Evolutionary conservation across 2,797 vertebrate genomes (phyloP).

Genomic region (Acipenser oxyrinchus): DNA sequence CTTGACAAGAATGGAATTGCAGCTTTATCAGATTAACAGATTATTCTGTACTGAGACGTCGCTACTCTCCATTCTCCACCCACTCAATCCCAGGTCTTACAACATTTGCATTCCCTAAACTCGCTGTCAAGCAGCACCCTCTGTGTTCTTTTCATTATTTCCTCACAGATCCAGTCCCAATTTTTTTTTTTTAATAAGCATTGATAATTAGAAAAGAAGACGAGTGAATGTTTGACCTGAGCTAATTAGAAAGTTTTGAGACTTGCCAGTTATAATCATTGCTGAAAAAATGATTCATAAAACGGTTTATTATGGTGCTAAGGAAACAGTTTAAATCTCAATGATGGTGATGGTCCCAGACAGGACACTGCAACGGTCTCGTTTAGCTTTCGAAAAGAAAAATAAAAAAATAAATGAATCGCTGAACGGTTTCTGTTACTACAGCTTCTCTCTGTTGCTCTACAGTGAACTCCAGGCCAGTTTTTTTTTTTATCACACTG

Average conservation of each 20-base stretch:
- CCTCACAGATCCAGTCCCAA: conserved; percentile 20
- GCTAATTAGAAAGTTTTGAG: conserved; percentile 73
- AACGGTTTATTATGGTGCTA: conserved; percentile 64
- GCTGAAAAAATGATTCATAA: conserved; percentile 68
- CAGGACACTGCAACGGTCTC: conserved; percentile 47
- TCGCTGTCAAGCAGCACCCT: too few relatives aligned
- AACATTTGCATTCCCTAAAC: too few relatives aligned
- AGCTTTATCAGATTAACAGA: too few relatives aligned
- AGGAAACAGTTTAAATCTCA: conserved; percentile 62
- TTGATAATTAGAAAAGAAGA: conserved; percentile 60
- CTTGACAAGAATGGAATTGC: too few relatives aligned
- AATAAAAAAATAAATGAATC: conserved; percentile 32
- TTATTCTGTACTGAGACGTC: too few relatives aligned
- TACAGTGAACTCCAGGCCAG: too few relatives aligned
- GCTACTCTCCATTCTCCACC: too few relatives aligned
- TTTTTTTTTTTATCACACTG: too few relatives aligned
- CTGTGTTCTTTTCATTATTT: too few relatives aligned
- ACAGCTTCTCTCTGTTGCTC: conserved; percentile 29
- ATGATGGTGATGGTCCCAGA: conserved; percentile 57
- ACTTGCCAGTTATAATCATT: conserved; percentile 58
- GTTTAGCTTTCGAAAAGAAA: conserved; percentile 55
- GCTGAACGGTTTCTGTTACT: conserved; percentile 49
- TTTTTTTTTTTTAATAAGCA: conserved; percentile 41
- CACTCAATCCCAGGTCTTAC: too few relatives aligned
- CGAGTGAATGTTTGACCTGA: conserved; percentile 64